Evolutionary conservation across 2,888 invertebrate genomes (phyloP), one percentile per base, ranked within the genome.

Genomic region (Drosophila birchii): DNA sequence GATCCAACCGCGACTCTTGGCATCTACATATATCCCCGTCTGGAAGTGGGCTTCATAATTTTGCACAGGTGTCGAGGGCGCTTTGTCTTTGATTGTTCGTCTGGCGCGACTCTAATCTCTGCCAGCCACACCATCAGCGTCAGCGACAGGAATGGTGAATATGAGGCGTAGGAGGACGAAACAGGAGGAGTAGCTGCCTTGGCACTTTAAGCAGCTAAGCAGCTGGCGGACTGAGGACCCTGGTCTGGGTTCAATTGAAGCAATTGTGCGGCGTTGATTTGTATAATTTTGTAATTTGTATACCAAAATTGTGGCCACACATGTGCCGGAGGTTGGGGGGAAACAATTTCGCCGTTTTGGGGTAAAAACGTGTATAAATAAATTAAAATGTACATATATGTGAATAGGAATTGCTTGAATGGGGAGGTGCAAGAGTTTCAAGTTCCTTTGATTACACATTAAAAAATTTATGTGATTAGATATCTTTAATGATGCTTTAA

Each of bases 221-320:
- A 34, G 51, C 34, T 34, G 51, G 51, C 20, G 34, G 51, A 34
- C 51, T 20, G 51, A 51, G 18, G 45, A 20, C 38, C 49, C 23
- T 60, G 58, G 67, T 54, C 74, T 68, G 70, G 76, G 70, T 77
- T 79, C 90, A 86, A 89, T 86, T 90, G 90, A 83, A 81, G 86
- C 90, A 88, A 88, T 86, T 88, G 90, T 90, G 79, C 76, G 76
- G 78, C 88, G 87, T 89, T 86, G 86, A 86, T 86, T 86, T 89
- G 86, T 86, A 86, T 86, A 86, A 86, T 86, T 86, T 86, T 80
- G 86, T 89, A 86, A 86, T 86, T 89, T 86, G 90, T 86, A 86
- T 88, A 86, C 86, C 90, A 72, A 79, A 75, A 83, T 78, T 83
- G 90, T 80, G 78, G 89, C 84, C 89, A 86, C 86, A 89, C 87